These are phyloP conservation scores for Mactra quadrangularis DNA, from an alignment of 1,140 invertebrate genomes.

Conservation along the genomic window DNA sequence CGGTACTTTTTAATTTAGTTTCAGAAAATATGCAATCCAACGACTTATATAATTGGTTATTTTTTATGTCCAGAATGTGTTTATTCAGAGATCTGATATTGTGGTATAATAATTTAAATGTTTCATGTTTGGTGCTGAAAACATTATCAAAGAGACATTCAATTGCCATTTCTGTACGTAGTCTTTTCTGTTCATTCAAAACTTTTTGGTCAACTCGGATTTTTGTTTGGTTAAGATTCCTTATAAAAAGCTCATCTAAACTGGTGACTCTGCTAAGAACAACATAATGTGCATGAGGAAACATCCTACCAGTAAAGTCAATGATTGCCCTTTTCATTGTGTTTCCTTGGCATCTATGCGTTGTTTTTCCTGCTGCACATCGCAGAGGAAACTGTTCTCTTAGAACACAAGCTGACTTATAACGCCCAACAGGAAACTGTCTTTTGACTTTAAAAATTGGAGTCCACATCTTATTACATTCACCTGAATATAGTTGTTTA, in stretches of 20 bases:
- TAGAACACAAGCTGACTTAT: neutral
- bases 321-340: constrained; percentile 26
- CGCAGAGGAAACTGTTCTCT: constrained; percentile 35
- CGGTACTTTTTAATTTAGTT: constrained; percentile 9
- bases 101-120: no score
- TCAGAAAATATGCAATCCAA: constrained; percentile 33
- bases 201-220: constrained; percentile 27
- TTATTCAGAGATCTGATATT: constrained; percentile 24
- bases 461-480: constrained; percentile 38
- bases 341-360: constrained; percentile 31
- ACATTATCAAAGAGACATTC: no score
- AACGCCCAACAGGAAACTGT: constrained; percentile 3
- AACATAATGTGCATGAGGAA: constrained; percentile 29
- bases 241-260: constrained; percentile 3
- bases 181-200: constrained; percentile 19
- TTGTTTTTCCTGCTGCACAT: constrained; percentile 17
- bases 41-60: neutral
- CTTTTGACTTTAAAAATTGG: constrained; percentile 32
- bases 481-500: constrained; percentile 29
- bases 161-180: neutral
- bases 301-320: constrained; percentile 19
- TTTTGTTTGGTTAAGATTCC: constrained; percentile 14
- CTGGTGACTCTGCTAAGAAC: constrained; percentile 34
- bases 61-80: constrained; percentile 6
- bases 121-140: no score